Evolutionary conservation across 2,797 vertebrate species (phyloP), one percentile per base, ranked within the genome.

Genomic region (Acridotheres tristis): DNA sequence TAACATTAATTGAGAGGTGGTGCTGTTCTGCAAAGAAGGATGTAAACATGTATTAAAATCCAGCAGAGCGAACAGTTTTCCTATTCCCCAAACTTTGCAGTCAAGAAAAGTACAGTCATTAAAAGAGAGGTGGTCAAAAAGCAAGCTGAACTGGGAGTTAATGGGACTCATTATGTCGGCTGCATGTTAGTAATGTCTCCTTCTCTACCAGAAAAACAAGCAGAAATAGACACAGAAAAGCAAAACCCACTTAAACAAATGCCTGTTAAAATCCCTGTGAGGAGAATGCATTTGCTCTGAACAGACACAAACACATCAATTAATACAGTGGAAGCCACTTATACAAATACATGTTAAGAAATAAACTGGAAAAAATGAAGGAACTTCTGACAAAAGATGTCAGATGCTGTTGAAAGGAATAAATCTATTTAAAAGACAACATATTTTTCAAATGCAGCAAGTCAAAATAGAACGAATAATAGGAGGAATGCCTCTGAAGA

Each of bases 331-430:
- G 96, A 97, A 98, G 97, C 80, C 96, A 97, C 96, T 98, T 98
- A 98, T 97, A 98, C 94, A 97, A 97, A 97, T 97, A 98, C 92
- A 95, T 57, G 96, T 94, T 97, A 96, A 97, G 93, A 97, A 97
- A 96, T 93, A 97, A 94, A 93, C 72, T 76, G 76, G 43, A 61
- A 85, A 96, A 96, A 97, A 94, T 86, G 92, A 96, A 95, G 91
- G 91, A 90, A 93, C 71, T 94, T 82, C 83, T 86, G 88, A 90
- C 93, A 94, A 78, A 94, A 94, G 69, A 73, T 94, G 92, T 73
- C 96, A 93, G 93, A 82, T 85, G 78, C 72, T 89, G 89, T 80
- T 95, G 89, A 96, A 88, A 81, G 54, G 84, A 95, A 96, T 91
- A 94, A 85, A 91, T 79, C 43, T 82, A 78, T 94, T 96, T 95